phyloP scores from a whole-genome alignment of 2,797 vertebrate genomes.

The Mormyrops boulengeri region DNA sequence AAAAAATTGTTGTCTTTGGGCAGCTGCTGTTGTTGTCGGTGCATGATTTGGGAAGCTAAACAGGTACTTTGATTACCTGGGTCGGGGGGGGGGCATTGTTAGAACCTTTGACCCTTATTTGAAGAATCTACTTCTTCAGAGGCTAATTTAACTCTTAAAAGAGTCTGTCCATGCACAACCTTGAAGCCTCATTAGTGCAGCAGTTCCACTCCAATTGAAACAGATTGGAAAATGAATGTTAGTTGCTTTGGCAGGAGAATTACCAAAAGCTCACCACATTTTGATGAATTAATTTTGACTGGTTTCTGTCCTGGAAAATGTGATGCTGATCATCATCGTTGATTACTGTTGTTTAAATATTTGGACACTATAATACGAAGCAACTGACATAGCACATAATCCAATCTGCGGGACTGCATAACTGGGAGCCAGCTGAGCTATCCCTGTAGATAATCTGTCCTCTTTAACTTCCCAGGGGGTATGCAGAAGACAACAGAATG shows the following conservation, averaged over 20 bases:
- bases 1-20: not conserved
- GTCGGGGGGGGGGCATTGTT: not conserved
- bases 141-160: conserved; percentile 16
- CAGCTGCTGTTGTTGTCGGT: not conserved
- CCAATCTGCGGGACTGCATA: not conserved
- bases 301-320: not conserved
- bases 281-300: not conserved
- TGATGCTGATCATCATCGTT: not conserved
- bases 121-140: not conserved
- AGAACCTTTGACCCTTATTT: not conserved
- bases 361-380: not conserved
- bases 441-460: not conserved
- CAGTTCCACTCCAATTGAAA: not conserved
- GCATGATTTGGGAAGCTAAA: not conserved
- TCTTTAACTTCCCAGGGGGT: not conserved
- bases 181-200: not conserved
- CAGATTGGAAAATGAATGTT: not conserved
- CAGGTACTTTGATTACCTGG: not conserved
- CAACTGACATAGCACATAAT: not conserved
- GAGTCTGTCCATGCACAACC: not conserved
- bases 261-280: not conserved
- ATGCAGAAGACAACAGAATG: not conserved
- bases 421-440: not conserved
- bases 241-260: not conserved
- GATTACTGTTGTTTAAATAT: not conserved